These are phyloP conservation scores for Acanthoscelides obtectus DNA, from an alignment of 2,888 invertebrate genomes.

Conservation along the genomic window DNA sequence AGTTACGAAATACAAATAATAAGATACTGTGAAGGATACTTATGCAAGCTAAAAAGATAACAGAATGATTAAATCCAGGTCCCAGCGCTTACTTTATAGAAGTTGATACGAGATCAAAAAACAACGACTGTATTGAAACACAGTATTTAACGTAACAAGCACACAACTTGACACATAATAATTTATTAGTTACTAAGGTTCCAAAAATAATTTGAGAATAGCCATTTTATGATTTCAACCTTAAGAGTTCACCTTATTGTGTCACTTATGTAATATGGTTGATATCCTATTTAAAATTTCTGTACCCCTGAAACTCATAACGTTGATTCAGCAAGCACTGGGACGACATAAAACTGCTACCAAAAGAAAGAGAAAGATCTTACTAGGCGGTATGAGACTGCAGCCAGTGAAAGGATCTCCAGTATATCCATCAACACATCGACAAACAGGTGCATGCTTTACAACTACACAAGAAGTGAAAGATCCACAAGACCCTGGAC, in stretches of 20 bases:
- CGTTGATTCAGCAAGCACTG: neutral
- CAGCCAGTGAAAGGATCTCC: slow-evolving; percentile 63
- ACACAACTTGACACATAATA: too few species aligned
- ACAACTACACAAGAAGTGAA: slow-evolving; percentile 70
- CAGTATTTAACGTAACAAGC: too few species aligned
- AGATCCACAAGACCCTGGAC: slow-evolving; percentile 71
- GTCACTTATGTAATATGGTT: too few species aligned
- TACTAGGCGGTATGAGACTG: slow-evolving; percentile 54
- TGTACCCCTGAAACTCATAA: too few species aligned
- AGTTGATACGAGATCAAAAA: neutral
- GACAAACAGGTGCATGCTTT: slow-evolving; percentile 74
- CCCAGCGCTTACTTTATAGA: neutral
- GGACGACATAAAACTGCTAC: neutral
- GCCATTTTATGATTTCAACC: too few species aligned
- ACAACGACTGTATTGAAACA: neutral
- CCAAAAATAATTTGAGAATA: too few species aligned
- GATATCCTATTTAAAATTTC: too few species aligned
- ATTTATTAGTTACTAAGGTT: too few species aligned
- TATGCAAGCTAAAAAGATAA: neutral
- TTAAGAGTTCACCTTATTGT: too few species aligned
- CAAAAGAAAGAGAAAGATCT: slow-evolving; percentile 36
- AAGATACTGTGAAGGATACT: neutral
- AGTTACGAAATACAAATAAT: neutral
- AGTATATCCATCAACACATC: slow-evolving; percentile 65
- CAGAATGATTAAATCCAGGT: neutral